These are phyloP conservation scores for Helicoverpa armigera DNA, from an alignment of 1,140 invertebrate genomes.

Conservation along the genomic window DNA sequence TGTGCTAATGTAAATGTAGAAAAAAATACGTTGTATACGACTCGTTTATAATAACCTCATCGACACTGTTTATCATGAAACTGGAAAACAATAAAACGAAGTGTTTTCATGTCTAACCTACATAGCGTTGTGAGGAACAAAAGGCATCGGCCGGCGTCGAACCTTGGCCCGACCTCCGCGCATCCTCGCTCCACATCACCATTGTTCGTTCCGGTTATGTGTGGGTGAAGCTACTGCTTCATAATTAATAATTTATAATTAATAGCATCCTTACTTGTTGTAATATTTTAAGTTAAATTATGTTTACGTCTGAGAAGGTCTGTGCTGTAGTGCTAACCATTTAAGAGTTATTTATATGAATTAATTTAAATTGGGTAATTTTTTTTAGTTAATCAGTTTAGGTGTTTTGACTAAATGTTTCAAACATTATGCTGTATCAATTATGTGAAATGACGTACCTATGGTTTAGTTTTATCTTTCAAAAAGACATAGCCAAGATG, in stretches of 20 bases:
- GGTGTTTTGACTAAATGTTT: neutral
- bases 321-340: neutral
- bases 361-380: no score
- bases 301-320: neutral
- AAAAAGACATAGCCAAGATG: no score
- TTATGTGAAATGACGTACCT: no score
- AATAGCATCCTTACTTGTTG: slow-evolving; percentile 23
- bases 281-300: neutral
- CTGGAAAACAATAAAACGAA: slow-evolving; percentile 37
- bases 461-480: no score
- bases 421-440: no score
- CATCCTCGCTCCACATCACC: slow-evolving; percentile 82
- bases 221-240: slow-evolving; percentile 47
- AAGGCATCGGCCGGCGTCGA: slow-evolving; percentile 69
- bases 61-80: slow-evolving; percentile 16
- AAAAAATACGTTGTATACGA: neutral
- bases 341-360: neutral
- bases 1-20: no score
- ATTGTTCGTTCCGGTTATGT: slow-evolving; percentile 70
- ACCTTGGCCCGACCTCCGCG: slow-evolving; percentile 82
- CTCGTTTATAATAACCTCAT: neutral
- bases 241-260: slow-evolving; percentile 35
- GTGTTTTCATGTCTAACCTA: slow-evolving; percentile 68
- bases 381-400: neutral
- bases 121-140: slow-evolving; percentile 70